Base-by-base conservation (phyloP, 2,888 invertebrate species). In the Phrixothrix hirtus region DNA sequence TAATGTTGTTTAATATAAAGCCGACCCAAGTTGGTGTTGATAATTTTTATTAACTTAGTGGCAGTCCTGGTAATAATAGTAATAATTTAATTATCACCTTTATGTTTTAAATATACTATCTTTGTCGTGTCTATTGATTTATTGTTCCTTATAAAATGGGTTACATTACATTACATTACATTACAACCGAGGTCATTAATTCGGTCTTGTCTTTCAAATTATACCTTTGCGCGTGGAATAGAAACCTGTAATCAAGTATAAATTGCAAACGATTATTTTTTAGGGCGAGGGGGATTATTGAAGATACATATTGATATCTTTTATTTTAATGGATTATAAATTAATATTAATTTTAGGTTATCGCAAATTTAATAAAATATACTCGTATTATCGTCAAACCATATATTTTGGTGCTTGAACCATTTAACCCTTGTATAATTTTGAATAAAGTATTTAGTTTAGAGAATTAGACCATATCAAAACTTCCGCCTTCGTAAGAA, bases 251-350 rank as follows among this genome's bases (percentile, higher is more conserved):
- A 51, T 51, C 51, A 45, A 34, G n/a, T 43, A 45, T 34, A 45
- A 45, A 51, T 51, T 44, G 51, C 51, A 39, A 51, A 51, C 51
- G 51, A 51, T 51, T 45, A 39, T 43, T 44, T 31, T n/a, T 21
- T 21, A 7, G 21, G 30, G 9, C 27, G 25, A 21, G 26, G 25
- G 26, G n/a, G n/a, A n/a, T n/a, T n/a, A 38, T 38, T 38, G 26
- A 12, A 12, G n/a, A n/a, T 13, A 38, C 38, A 7, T 26, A 26
- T 38, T 38, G n/a, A n/a, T 25, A 10, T 15, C 25, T 26, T 38
- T 38, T 38, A 38, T 38, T 38, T 13, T 21, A 21, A 21, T 7
- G 7, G 7, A 21, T 21, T 21, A 7, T 21, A 7, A 21, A 21
- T 21, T 21, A 21, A 21, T 21, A 21, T 21, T 21, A 21, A 21